Evolutionary conservation across 2,888 invertebrate genomes (phyloP), one percentile per base, ranked within the genome.

Genomic region (Lithophane leautieri): DNA sequence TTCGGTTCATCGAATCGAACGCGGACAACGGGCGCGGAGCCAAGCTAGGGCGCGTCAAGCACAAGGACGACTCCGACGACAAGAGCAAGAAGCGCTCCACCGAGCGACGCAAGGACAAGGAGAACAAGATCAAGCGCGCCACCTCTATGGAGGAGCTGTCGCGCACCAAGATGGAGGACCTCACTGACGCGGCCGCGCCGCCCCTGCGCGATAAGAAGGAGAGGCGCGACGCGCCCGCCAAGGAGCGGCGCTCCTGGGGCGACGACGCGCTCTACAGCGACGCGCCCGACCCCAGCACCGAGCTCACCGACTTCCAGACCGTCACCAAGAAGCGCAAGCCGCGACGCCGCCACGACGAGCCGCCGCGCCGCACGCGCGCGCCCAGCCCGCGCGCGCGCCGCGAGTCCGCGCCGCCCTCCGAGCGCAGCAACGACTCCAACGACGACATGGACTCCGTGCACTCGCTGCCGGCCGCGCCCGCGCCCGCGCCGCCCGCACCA

Each of bases 381-480:
- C 91, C 90, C 76, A 85, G 89, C 63, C 87, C 96, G 97, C 86
- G 97, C 97, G 86, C 98, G 97, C 94, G 98, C 97, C 90, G 89
- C 84, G 91, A 90, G 83, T 92, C 92, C n/a, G 98, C 98, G 40
- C 98, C 98, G 73, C 98, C 98, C 81, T 98, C 98, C 89, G 98
- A 98, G 90, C 98, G 98, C 94, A 98, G 98, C 82, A 97, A 97
- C 92, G 98, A 98, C 93, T 98, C 98, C 88, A 98, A 98, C 91
- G 97, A 97, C 92, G 98, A 98, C 94, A 97, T 98, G 90, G 98
- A 98, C 92, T 98, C 98, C 25, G 98, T 98, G 86, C 98, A 98
- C 95, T 98, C 98, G 86, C 96, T 98, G 90, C 98, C 98, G 68
- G 86, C 78, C 85, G 80, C 87, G 90, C 98, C 98, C 66, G 85